Evolutionary conservation across 1,140 invertebrate species (phyloP).

Genomic region (Ostrea denselamellosa): DNA sequence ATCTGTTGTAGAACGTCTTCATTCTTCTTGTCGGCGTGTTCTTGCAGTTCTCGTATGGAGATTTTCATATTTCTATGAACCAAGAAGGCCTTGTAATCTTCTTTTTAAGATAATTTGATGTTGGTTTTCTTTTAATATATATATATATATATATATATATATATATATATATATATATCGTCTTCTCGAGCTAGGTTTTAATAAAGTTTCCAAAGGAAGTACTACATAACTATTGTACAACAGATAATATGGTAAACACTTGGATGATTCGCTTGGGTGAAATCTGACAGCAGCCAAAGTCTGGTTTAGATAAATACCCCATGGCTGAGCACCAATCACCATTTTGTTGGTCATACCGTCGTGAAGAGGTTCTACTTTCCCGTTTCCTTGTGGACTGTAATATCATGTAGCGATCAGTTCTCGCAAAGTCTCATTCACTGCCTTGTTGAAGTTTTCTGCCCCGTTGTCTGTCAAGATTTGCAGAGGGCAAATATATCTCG

Average conservation of each 20-base stretch:
- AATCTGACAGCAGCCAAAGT: conserved; percentile 45
- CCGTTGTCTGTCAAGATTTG: conserved; percentile 58
- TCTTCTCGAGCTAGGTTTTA: conserved; percentile 47
- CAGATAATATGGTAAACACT: conserved; percentile 52
- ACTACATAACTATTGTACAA: conserved; percentile 50
- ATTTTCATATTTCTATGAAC: conserved; percentile 19
- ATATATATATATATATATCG: too few species aligned
- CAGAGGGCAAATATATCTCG: conserved; percentile 47
- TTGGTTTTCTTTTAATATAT: too few species aligned
- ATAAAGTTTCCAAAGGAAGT: conserved; percentile 43
- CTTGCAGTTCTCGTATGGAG: conserved; percentile 29
- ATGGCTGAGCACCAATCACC: not conserved
- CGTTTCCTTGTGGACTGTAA: conserved; percentile 45
- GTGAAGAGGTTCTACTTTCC: conserved; percentile 49
- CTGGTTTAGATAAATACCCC: conserved; percentile 49
- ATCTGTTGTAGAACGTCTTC: conserved; percentile 2
- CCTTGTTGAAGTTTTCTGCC: conserved; percentile 51
- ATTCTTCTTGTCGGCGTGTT: conserved; percentile 5
- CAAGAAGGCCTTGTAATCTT: conserved; percentile 44
- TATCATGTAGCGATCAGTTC: conserved; percentile 40
- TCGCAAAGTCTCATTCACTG: conserved; percentile 40
- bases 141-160: too few species aligned
- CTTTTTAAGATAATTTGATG: too few species aligned
- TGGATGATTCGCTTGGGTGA: too few species aligned
- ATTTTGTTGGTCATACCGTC: conserved; percentile 24